These are phyloP conservation scores for Xiphias gladius DNA, from an alignment of 2,113 vertebrate genomes.

Conservation along the genomic window DNA sequence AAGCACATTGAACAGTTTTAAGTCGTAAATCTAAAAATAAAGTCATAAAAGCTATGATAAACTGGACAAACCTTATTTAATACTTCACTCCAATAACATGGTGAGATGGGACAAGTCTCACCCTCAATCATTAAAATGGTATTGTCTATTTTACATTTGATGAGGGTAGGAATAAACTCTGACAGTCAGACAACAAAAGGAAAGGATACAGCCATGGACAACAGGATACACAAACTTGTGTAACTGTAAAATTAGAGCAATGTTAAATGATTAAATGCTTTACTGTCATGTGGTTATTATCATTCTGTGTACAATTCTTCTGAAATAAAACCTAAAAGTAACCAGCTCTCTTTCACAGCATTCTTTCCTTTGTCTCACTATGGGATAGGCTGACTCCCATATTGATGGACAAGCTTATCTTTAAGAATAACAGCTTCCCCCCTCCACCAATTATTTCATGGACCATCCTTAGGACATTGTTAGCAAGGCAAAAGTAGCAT, in stretches of 20 bases:
- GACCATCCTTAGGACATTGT: too few species aligned
- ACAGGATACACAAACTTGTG: constrained; percentile 94
- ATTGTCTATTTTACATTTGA: neutral
- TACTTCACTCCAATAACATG: neutral
- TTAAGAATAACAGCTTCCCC: too few species aligned
- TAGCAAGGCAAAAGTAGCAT: too few species aligned
- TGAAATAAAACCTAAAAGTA: neutral
- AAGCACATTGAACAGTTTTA: neutral
- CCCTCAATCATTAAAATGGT: neutral
- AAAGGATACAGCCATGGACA: constrained; percentile 98
- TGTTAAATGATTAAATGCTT: neutral
- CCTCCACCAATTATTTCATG: too few species aligned
- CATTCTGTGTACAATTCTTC: neutral
- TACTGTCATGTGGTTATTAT: neutral
- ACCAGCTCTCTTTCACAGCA: neutral
- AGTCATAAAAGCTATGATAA: neutral
- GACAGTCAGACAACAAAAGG: neutral
- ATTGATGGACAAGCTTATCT: too few species aligned
- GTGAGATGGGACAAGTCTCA: neutral
- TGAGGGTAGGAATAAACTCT: neutral
- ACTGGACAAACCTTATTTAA: neutral
- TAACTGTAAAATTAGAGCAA: constrained; percentile 82
- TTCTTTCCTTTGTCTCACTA: neutral
- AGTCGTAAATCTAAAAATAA: neutral
- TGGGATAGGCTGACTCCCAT: too few species aligned